Percentiles rank a stretch among this genome's conserved stretches.
Conservation (phyloP, 1,140 invertebrate species). For the Dendrolimus punctatus region DNA sequence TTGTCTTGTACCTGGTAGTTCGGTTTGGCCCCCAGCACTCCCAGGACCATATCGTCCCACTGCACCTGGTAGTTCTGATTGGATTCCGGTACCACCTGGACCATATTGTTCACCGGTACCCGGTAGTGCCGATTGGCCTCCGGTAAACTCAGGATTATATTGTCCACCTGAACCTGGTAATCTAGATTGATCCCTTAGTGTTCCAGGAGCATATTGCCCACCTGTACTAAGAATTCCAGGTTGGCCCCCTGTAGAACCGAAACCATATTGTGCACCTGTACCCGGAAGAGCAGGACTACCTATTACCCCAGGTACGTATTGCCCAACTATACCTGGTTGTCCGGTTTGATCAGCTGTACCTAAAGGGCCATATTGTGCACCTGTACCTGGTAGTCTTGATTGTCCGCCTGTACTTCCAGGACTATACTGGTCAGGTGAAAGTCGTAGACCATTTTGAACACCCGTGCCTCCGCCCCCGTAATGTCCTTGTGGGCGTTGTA, state of each 20-base stretch:
- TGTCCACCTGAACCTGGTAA: slow-evolving; percentile 11
- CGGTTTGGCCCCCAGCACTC: not conserved
- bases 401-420: not conserved
- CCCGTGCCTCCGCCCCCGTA: not conserved
- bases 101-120: slow-evolving; percentile 14
- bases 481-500: not conserved
- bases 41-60: not conserved
- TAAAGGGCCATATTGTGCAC: slow-evolving; percentile 11
- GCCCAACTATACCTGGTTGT: slow-evolving; percentile 1
- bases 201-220: slow-evolving; percentile 15
- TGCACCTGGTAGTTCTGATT: not conserved
- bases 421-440: slow-evolving; percentile 1
- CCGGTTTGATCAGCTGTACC: slow-evolving; percentile 6
- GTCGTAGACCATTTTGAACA: slow-evolving; percentile 15
- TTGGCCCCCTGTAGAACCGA: slow-evolving; percentile 16
- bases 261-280: slow-evolving; percentile 6
- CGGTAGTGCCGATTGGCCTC: slow-evolving; percentile 8
- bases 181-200: slow-evolving; percentile 26
- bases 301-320: slow-evolving; percentile 17
- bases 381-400: not conserved
- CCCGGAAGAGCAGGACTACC: slow-evolving; percentile 18
- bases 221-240: not conserved
- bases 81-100: not conserved
- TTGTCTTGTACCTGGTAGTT: slow-evolving; percentile 2
- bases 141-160: slow-evolving; percentile 11